phyloP scores from a whole-genome alignment of 2,888 invertebrate species.

The Ophion ventricosus region DNA sequence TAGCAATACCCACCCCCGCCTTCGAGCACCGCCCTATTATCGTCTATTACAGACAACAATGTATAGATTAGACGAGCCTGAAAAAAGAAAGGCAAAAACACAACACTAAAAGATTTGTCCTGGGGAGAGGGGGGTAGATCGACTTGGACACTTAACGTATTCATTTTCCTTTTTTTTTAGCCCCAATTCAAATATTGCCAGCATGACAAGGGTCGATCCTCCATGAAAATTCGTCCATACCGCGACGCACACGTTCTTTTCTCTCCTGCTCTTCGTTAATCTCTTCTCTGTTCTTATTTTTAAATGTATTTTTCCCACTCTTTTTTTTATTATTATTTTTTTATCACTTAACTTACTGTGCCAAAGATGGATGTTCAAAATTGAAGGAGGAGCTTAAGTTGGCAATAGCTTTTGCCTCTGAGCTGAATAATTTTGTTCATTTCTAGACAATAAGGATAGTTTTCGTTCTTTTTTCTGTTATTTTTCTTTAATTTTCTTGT shows the following conservation, averaged over 20 bases:
- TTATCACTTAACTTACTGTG: slow-evolving; percentile 78
- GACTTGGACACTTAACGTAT: background rate
- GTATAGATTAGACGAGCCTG: slow-evolving; percentile 16
- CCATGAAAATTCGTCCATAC: background rate
- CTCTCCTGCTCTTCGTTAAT: slow-evolving; percentile 4
- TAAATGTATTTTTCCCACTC: background rate
- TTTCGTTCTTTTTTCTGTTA: slow-evolving; percentile 30
- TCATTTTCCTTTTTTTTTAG: slow-evolving; percentile 5
- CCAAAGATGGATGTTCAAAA: slow-evolving; percentile 80
- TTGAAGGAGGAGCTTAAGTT: slow-evolving; percentile 71
- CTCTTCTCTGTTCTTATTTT: slow-evolving; percentile 4
- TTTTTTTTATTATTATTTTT: slow-evolving; percentile 58
- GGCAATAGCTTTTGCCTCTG: slow-evolving; percentile 65
- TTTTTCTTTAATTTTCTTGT: slow-evolving; percentile 8
- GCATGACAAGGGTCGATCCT: slow-evolving; percentile 10
- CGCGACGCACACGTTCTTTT: slow-evolving; percentile 16
- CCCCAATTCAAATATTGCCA: background rate
- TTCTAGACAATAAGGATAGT: slow-evolving; percentile 61
- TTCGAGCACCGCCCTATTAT: slow-evolving; percentile 63
- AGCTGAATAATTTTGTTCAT: slow-evolving; percentile 74
- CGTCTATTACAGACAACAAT: slow-evolving; percentile 21
- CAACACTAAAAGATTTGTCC: background rate
- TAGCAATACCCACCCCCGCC: slow-evolving; percentile 59
- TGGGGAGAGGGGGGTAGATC: background rate
- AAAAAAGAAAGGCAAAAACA: background rate